These are phyloP conservation scores for Eupleurogrammus muticus DNA, from an alignment of 2,797 vertebrate species.

Conservation along the genomic window DNA sequence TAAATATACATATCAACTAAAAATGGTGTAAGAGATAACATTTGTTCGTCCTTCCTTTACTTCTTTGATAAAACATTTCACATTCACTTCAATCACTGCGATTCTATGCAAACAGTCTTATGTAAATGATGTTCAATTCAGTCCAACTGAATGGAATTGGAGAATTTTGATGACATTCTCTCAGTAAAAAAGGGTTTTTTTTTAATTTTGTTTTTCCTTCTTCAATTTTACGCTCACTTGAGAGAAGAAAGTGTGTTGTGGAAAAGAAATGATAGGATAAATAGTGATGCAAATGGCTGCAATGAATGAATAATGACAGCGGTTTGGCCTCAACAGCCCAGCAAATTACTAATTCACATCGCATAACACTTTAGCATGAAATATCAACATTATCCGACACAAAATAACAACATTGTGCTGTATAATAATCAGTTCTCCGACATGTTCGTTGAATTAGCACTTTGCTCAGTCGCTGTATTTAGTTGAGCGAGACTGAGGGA, in stretches of 20 bases:
- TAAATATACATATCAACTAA: background rate
- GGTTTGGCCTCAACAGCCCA: constrained; percentile 31
- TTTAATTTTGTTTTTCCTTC: too few species aligned
- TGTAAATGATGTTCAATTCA: constrained; percentile 41
- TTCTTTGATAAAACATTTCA: constrained; percentile 41
- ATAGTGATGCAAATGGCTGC: constrained; percentile 29
- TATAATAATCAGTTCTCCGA: constrained; percentile 8
- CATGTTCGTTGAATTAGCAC: constrained; percentile 10
- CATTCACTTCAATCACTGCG: constrained; percentile 24
- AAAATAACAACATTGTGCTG: constrained; percentile 12
- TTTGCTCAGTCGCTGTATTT: constrained; percentile 15
- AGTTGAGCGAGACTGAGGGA: background rate
- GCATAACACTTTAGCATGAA: constrained; percentile 24
- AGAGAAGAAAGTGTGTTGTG: constrained; percentile 35
- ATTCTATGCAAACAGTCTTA: constrained; percentile 30
- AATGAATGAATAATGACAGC: constrained; percentile 46
- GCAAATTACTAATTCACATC: constrained; percentile 43
- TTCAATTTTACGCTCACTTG: constrained; percentile 46
- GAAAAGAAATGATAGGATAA: constrained; percentile 39
- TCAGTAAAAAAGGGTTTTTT: constrained; percentile 13
- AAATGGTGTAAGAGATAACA: background rate
- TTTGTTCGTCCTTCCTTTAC: constrained; percentile 19
- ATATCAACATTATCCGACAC: constrained; percentile 12
- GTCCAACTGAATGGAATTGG: constrained; percentile 19
- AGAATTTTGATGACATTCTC: constrained; percentile 28